Evolutionary conservation across 2,888 invertebrate species (phyloP), one percentile per base, ranked within the genome.

Genomic region (Agriopis leucophaearia): DNA sequence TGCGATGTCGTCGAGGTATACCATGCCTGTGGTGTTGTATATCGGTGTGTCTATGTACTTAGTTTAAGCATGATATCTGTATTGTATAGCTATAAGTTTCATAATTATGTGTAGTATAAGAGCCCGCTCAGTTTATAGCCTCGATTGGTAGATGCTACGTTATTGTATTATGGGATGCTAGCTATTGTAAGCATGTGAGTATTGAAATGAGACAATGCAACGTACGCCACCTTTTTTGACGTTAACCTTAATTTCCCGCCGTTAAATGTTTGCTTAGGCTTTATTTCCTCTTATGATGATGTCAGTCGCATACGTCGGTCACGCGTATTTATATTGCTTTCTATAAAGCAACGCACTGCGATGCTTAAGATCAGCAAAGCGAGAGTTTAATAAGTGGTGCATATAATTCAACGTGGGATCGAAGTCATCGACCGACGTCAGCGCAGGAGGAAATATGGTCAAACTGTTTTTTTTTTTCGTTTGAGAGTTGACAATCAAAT

Each of bases 1-100:
- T 91, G 90, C 90, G 91, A 93, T 76, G 83, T 88, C 88, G 88
- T 87, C 90, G 94, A 94, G 94, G 94, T 94, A 92, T 79, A 81
- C 74, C 72, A 78, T 82, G 81, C 82, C 84, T 84, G 84, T 81
- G 80, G 81, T 85, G 83, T 83, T 81, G 82, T 83, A 72, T 72
- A 71, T 73, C 71, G 74, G 73, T 74, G 73, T 79, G 74, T 79
- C 73, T 77, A 72, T 82, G 81, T 82, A 70, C 72, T 70, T 83
- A 81, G 80, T 71, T 56, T 83, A 82, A 82, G 86, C 86, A 86
- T 85, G 85, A 75, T 78, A 80, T 70, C 66, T 61, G 67, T 76
- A 71, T 78, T 60, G 67, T 76, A 70, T 78, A 73, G 69, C 51
- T 56, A 35, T 73, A 70, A 73, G 69, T 55, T 12, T 55, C 40